Conservation (phyloP, 2,797 vertebrate species). For the Perodicticus potto region DNA sequence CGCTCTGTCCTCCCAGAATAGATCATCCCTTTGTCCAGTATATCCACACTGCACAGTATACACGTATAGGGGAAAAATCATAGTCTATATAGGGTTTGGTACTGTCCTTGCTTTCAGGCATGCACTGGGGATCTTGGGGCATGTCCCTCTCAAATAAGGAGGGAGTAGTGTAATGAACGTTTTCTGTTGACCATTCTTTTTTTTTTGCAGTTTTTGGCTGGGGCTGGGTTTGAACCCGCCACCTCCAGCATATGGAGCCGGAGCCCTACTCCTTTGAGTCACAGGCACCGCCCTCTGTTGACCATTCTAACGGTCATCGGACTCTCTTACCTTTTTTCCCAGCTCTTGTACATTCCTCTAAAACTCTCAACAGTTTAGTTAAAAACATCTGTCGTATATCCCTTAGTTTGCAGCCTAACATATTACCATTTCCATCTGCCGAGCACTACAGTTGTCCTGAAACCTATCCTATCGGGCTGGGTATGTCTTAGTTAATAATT, state of each 20-base stretch:
- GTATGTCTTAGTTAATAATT: constrained; percentile 38
- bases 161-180: neutral
- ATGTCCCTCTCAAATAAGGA: neutral
- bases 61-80: neutral
- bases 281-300: neutral
- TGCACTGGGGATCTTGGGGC: neutral
- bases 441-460: neutral
- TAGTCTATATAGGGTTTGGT: neutral
- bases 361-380: neutral
- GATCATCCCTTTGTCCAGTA: neutral
- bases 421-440: neutral
- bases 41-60: neutral
- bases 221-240: too few relatives aligned
- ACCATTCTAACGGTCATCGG: neutral
- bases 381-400: neutral
- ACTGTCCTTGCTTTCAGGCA: neutral
- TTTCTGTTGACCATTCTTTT: neutral
- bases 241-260: too few relatives aligned
- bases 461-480: constrained; percentile 29
- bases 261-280: too few relatives aligned
- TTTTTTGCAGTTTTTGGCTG: too few relatives aligned
- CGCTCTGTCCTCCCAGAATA: neutral
- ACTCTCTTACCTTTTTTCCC: neutral
- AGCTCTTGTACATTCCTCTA: neutral
- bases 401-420: neutral